phyloP scores from a whole-genome alignment of 2,113 vertebrate species.

The Ifrita kowaldi region DNA sequence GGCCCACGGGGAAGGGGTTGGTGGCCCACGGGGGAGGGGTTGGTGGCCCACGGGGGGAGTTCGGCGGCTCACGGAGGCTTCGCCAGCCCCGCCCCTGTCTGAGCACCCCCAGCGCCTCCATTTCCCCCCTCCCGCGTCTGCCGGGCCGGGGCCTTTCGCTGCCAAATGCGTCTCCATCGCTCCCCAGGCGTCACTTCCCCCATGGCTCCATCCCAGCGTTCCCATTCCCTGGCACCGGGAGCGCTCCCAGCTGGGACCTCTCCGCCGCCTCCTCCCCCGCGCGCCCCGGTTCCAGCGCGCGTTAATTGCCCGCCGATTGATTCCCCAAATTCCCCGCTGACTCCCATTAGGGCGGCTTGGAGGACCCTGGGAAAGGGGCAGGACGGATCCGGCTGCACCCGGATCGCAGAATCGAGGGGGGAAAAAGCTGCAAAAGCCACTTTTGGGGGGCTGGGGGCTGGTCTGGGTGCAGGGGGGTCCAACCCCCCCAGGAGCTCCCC shows the following conservation, averaged over 20 bases:
- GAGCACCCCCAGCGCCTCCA: neutral
- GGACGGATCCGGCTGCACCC: neutral
- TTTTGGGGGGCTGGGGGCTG: neutral
- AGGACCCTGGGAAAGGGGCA: neutral
- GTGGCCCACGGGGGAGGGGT: accelerated
- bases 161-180: constrained; percentile 10
- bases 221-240: neutral
- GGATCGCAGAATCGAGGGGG: accelerated
- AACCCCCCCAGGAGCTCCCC: neutral
- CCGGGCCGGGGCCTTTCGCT: neutral
- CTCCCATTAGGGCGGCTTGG: neutral
- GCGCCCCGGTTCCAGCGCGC: neutral
- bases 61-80: neutral
- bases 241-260: neutral
- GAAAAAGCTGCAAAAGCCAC: neutral
- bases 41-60: accelerated
- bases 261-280: neutral
- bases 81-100: neutral
- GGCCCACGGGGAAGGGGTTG: too few species aligned
- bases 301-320: neutral
- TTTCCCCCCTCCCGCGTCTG: neutral
- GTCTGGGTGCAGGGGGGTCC: neutral
- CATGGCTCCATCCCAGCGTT: neutral
- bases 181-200: constrained; percentile 2
- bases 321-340: neutral